Base-by-base conservation (phyloP, 2,888 invertebrate species). In the Stegana nigrithorax region DNA sequence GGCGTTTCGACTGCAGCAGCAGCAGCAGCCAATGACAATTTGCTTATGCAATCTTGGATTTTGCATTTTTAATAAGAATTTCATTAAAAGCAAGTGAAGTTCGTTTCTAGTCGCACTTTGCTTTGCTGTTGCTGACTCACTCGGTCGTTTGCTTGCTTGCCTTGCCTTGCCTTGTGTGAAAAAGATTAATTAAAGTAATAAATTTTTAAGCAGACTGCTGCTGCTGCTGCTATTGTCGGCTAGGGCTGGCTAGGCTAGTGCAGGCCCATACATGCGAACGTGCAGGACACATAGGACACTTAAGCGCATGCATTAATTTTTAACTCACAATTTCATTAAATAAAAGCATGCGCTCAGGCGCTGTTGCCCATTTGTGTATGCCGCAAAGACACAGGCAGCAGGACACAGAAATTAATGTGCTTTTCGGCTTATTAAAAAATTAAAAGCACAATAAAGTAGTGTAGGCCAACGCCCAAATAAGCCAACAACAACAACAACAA, bases 341-440 rank as follows among this genome's bases (percentile, higher is more conserved):
- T 42, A 6, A 1, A 2, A 12, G 47, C 47, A 47, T 47, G 25
- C 47, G 47, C 47, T 25, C 10, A 47, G 25, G 47, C 47, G 25
- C 25, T 47, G 1, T 4, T 12, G 6, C 47, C 12, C 8, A n/a
- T n/a, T n/a, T n/a, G n/a, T n/a, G 12, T 42, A 2, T 14, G 17
- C 42, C 42, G n/a, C 42, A 42, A 42, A 10, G n/a, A 14, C n/a
- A 42, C n/a, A 42, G 42, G n/a, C n/a, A n/a, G n/a, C n/a, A n/a
- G n/a, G n/a, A n/a, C n/a, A n/a, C n/a, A n/a, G 12, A 47, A 47
- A 47, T 47, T 47, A 47, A 47, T 21, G 23, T 25, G 47, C 21
- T 47, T 47, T 44, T 36, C 36, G 32, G 8, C n/a, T 32, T 32
- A 32, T 32, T 32, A 32, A 32, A 14, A 42, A n/a, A 14, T n/a